Conservation (phyloP, 2,888 invertebrate genomes). For the Hemithea aestivaria region DNA sequence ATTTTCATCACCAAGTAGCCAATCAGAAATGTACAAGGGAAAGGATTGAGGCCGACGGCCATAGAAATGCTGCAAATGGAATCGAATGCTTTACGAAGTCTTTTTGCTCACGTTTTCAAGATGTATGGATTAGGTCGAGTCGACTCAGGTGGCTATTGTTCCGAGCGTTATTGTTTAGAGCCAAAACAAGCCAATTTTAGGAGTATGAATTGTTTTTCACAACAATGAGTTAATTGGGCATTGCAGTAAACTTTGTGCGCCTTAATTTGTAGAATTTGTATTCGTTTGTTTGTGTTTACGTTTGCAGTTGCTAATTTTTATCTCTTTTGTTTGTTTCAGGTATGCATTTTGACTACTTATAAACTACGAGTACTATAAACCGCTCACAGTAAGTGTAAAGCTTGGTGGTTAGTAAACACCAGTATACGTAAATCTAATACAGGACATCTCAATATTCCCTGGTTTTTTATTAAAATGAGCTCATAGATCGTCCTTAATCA, state of each 20-base stretch:
- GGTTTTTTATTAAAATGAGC: too few species aligned
- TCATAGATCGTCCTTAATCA: too few species aligned
- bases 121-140: conserved; percentile 23
- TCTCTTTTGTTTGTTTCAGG: conserved; percentile 24
- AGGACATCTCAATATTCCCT: too few species aligned
- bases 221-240: conserved; percentile 28
- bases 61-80: conserved; percentile 16
- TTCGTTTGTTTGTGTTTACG: too few species aligned
- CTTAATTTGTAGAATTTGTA: too few species aligned
- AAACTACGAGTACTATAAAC: too few species aligned
- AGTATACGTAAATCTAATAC: too few species aligned
- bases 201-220: conserved; percentile 27
- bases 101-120: conserved; percentile 26
- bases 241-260: conserved; percentile 18
- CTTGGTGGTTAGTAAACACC: too few species aligned
- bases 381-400: conserved; percentile 12
- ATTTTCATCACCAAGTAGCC: neutral
- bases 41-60: conserved; percentile 12
- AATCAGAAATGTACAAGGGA: conserved; percentile 15
- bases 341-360: conserved; percentile 14
- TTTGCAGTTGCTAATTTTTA: too few species aligned
- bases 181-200: conserved; percentile 35
- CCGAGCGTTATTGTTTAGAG: conserved; percentile 37
- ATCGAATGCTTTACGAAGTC: conserved; percentile 13
- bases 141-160: conserved; percentile 38